Evolutionary conservation across 2,888 invertebrate species (phyloP), one percentile per base, ranked within the genome.

Genomic region (Tenthredo mesomela): DNA sequence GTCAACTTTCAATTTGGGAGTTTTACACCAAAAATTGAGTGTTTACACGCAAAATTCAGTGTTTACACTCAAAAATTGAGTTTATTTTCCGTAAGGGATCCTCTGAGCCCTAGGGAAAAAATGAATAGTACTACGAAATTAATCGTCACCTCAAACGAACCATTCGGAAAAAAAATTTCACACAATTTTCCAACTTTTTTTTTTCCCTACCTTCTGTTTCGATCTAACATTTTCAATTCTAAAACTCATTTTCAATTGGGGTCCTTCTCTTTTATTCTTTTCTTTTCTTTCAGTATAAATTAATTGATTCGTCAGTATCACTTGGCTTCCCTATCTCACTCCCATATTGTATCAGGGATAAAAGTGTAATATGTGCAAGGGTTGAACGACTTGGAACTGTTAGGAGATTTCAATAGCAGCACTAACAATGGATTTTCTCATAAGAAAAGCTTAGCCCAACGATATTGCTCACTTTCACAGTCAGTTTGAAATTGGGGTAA

Each of bases 361-460:
- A 47, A 47, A 47, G 12, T 47, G 47, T 61, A 61, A 61, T 61
- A 61, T 21, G n/a, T 12, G 25, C 2, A 61, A 61, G 61, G 61
- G 61, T 61, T 61, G 61, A 25, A 33, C 50, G 29, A 54, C 18
- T 50, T 25, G 15, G 10, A 5, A 21, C 29, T 61, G 21, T 21
- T 58, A 65, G 80, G 85, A 85, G 86, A 87, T 71, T 87, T 86
- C 83, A 71, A 85, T 80, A 85, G 71, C 54, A 47, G 84, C 84
- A 86, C 83, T 77, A 47, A 73, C 82, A 86, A 85, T 85, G 85
- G 71, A 25, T 40, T 77, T 50, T 77, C 67, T 77, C 77, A 77
- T 77, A 77, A 77, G 77, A 77, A 77, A 77, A 77, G 77, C 77
- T 77, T 77, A 77, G 77, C 54, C 54, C 33, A 73, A 43, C 77